phyloP scores from a whole-genome alignment of 2,888 invertebrate genomes.

The Mimachlamys varia region DNA sequence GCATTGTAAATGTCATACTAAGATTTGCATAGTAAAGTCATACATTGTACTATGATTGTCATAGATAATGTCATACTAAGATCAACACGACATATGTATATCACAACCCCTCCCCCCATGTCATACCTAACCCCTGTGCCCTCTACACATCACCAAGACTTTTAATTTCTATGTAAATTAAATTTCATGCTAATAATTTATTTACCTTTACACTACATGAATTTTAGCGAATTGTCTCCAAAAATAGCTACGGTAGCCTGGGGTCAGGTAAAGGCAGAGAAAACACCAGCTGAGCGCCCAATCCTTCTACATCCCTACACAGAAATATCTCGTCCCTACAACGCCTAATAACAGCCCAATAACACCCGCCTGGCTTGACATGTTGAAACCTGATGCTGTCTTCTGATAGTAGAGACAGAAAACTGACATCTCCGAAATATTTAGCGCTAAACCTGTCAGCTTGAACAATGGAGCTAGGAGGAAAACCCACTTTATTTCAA shows the following conservation, averaged over 20 bases:
- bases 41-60: too few species aligned
- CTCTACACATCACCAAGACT: neutral
- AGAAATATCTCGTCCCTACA: neutral
- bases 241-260: neutral
- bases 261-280: neutral
- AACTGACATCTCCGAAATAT: constrained; percentile 33
- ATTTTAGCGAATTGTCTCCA: constrained; percentile 5
- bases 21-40: too few species aligned
- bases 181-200: constrained; percentile 5
- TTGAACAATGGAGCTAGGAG: neutral
- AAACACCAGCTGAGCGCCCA: neutral
- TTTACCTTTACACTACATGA: neutral
- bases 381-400: constrained; percentile 16
- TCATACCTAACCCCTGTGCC: neutral
- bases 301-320: constrained; percentile 1
- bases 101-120: too few species aligned
- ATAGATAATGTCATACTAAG: too few species aligned
- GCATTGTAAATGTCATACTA: too few species aligned
- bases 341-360: neutral
- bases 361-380: constrained; percentile 29
- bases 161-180: constrained; percentile 28
- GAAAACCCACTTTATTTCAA: constrained; percentile 2
- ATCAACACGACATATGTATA: too few species aligned
- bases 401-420: constrained; percentile 29
- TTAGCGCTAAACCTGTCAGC: constrained; percentile 31